Evolutionary conservation across 2,113 vertebrate species (phyloP).

Genomic region (Crotophaga sulcirostris): DNA sequence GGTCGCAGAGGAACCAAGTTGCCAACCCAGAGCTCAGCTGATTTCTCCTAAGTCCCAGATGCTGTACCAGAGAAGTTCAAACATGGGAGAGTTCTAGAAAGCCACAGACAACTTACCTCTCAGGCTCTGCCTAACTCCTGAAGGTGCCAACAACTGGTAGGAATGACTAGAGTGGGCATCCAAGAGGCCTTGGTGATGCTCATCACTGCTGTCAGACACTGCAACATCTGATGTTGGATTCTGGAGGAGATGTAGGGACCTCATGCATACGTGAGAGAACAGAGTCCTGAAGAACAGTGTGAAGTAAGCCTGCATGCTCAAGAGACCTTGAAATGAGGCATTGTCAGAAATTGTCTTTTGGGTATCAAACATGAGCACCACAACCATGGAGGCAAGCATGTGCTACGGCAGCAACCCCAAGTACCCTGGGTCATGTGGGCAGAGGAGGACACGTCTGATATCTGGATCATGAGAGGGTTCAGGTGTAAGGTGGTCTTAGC

Average conservation of each 20-base stretch:
- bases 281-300: neutral
- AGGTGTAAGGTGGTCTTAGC: neutral
- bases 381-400: neutral
- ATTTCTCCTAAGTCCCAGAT: neutral
- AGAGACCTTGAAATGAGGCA: neutral
- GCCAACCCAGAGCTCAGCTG: neutral
- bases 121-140: neutral
- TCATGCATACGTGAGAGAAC: accelerated
- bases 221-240: neutral
- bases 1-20: neutral
- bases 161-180: neutral
- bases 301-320: neutral
- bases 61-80: neutral
- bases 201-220: neutral
- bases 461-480: neutral
- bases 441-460: neutral
- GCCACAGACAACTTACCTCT: neutral
- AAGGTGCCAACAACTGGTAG: neutral
- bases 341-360: neutral
- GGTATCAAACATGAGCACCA: neutral
- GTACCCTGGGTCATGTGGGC: accelerated
- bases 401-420: neutral
- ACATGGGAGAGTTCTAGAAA: neutral
- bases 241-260: neutral
- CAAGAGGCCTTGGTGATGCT: neutral